Conservation (phyloP, 1,140 invertebrate genomes). For the Zophobas atratus region DNA sequence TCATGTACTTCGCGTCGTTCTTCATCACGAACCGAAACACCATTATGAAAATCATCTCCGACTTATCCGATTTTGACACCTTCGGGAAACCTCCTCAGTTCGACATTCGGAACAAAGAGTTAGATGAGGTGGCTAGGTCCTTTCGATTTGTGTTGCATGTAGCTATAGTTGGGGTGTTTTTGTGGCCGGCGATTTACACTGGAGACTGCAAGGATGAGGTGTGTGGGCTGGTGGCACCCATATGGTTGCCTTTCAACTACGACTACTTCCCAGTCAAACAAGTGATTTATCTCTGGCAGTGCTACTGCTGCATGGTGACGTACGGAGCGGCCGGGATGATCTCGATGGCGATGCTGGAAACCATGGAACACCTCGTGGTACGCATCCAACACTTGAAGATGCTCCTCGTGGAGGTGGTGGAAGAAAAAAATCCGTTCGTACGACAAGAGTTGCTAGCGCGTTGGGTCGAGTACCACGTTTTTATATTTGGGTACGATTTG, state of each 20-base stretch:
- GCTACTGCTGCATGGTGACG: not conserved
- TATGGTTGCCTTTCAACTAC: conserved; percentile 6
- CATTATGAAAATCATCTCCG: not conserved
- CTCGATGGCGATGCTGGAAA: not conserved
- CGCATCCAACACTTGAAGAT: conserved; percentile 8
- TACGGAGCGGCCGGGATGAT: not conserved
- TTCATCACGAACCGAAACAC: not conserved
- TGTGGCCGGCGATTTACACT: not conserved
- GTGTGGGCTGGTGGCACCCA: not conserved
- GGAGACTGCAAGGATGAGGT: not conserved
- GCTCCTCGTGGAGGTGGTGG: not conserved
- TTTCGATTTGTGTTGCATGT: not conserved
- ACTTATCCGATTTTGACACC: not conserved
- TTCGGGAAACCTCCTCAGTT: conserved; percentile 1
- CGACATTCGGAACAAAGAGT: not conserved
- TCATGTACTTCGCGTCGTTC: not conserved
- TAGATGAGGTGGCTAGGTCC: not conserved
- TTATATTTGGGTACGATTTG: not conserved
- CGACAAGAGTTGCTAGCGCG: not conserved
- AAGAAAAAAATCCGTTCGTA: not conserved
- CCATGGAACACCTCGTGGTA: conserved; percentile 11
- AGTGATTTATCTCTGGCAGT: not conserved
- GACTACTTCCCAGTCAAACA: not conserved
- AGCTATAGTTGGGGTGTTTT: not conserved
- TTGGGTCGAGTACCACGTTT: conserved; percentile 3